phyloP scores from a whole-genome alignment of 2,888 invertebrate genomes.

The Xylophagus ater region DNA sequence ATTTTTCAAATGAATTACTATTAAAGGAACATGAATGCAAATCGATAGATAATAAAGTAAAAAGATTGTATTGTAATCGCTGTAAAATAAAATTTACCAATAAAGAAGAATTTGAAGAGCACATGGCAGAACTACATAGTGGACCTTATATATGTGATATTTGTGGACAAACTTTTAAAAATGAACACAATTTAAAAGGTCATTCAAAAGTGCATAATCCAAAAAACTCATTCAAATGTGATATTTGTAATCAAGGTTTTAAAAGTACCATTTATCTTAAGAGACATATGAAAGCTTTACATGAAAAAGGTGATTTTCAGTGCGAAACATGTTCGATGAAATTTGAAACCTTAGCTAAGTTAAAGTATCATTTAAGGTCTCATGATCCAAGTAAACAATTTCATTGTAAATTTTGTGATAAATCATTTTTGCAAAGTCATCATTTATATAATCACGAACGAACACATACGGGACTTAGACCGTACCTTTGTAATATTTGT shows the following conservation, averaged over 20 bases:
- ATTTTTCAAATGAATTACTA: no score
- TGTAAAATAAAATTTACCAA: constrained; percentile 3
- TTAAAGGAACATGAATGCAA: no score
- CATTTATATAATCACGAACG: constrained; percentile 12
- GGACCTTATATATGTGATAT: constrained; percentile 2
- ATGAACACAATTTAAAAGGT: background rate
- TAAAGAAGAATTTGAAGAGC: background rate
- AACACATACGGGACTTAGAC: constrained; percentile 11
- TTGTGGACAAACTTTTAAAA: background rate
- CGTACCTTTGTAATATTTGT: constrained; percentile 17
- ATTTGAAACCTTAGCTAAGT: constrained; percentile 9
- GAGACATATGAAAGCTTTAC: constrained; percentile 9
- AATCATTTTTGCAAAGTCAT: constrained; percentile 11
- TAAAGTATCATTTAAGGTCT: constrained; percentile 9
- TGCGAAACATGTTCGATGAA: constrained; percentile 12
- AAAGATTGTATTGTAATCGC: background rate
- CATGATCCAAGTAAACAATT: constrained; percentile 13
- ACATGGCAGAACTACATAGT: background rate
- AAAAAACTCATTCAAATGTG: constrained; percentile 5
- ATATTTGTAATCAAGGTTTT: constrained; percentile 11
- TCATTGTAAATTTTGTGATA: constrained; percentile 14
- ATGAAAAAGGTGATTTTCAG: constrained; percentile 3
- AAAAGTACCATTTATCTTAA: constrained; percentile 10
- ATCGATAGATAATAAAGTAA: no score
- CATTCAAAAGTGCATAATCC: background rate